These are phyloP conservation scores for Anarsia innoxiella DNA, from an alignment of 2,888 invertebrate species.

Conservation along the genomic window DNA sequence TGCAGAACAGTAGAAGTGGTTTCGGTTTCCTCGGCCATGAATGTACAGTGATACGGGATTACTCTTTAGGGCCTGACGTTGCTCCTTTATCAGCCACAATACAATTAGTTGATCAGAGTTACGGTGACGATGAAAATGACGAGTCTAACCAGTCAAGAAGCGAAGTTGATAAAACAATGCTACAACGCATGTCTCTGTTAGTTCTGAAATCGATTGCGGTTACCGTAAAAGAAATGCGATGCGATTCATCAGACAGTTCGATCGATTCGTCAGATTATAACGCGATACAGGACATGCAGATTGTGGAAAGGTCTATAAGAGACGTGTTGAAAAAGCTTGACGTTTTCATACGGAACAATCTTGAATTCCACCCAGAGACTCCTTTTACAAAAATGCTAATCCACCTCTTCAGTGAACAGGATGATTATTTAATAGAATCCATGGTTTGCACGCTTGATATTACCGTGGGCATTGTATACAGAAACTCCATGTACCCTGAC, in stretches of 20 bases:
- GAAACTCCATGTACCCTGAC: constrained; percentile 87
- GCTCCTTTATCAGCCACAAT: constrained; percentile 50
- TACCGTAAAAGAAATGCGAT: constrained; percentile 91
- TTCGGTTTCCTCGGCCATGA: constrained; percentile 66
- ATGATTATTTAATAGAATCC: constrained; percentile 92
- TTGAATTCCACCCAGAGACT: constrained; percentile 91
- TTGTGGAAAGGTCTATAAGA: constrained; percentile 89
- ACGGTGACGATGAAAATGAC: constrained; percentile 59
- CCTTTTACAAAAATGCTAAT: constrained; percentile 91
- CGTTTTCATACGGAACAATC: constrained; percentile 84
- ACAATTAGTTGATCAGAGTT: constrained; percentile 62
- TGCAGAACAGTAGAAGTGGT: constrained; percentile 58
- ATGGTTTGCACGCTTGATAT: constrained; percentile 95
- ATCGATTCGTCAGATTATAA: constrained; percentile 90
- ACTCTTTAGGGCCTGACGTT: constrained; percentile 51
- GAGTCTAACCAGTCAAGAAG: constrained; percentile 50
- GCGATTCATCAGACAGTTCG: constrained; percentile 90
- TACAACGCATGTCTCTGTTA: constrained; percentile 90
- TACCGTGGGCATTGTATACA: constrained; percentile 87
- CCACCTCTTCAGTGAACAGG: constrained; percentile 91
- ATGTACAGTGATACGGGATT: constrained; percentile 51
- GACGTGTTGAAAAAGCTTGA: constrained; percentile 89
- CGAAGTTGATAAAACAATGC: constrained; percentile 83
- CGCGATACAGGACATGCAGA: constrained; percentile 91
- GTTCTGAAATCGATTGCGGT: constrained; percentile 92